Evolutionary conservation across 1,140 invertebrate species (phyloP).

Genomic region (Vanessa tameamea): DNA sequence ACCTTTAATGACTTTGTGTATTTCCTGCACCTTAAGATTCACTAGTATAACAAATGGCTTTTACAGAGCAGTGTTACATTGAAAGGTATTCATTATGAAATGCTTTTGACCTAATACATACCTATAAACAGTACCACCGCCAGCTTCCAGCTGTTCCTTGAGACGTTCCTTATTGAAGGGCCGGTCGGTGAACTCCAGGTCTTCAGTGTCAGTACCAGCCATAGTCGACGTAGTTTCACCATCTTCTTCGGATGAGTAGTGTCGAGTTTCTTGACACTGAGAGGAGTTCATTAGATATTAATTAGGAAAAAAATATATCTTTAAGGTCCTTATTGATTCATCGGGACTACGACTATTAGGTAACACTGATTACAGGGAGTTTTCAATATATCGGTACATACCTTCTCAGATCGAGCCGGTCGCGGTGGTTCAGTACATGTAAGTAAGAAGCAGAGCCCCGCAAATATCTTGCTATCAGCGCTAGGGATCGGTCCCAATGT

Average conservation of each 20-base stretch:
- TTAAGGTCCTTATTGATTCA: no score
- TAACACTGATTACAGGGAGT: no score
- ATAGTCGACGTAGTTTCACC: conserved; percentile 53
- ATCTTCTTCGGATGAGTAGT: conserved; percentile 72
- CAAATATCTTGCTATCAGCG: conserved; percentile 76
- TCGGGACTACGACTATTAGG: no score
- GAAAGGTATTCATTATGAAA: not conserved
- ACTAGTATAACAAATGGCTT: no score
- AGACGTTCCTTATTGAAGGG: conserved; percentile 82
- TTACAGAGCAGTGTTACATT: not conserved
- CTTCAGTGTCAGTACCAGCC: conserved; percentile 71
- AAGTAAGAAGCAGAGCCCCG: conserved; percentile 80
- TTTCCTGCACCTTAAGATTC: no score
- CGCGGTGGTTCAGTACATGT: conserved; percentile 77
- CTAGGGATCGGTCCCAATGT: conserved; percentile 80
- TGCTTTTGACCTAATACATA: conserved; percentile 21
- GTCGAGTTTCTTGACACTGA: conserved; percentile 57
- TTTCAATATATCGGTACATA: not conserved
- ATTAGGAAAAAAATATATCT: no score
- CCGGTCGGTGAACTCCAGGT: conserved; percentile 70
- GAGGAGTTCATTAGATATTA: no score
- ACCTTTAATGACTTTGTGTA: no score
- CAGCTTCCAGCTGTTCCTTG: conserved; percentile 79
- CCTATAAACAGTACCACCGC: conserved; percentile 81
- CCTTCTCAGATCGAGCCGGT: conserved; percentile 43